Conservation (phyloP, 2,888 invertebrate species). For the Athetis lepigone region DNA sequence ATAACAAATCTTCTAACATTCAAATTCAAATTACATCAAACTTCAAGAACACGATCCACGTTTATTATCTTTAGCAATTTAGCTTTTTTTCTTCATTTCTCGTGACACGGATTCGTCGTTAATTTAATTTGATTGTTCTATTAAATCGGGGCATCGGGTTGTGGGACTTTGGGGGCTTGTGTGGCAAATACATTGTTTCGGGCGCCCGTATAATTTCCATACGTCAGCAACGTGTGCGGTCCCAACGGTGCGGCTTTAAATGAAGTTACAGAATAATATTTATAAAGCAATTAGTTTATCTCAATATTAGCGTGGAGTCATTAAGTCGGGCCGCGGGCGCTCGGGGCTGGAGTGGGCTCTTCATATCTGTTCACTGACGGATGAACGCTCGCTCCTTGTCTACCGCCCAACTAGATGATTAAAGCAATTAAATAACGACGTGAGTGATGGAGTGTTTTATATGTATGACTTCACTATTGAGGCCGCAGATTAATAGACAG, state of each 20-base stretch:
- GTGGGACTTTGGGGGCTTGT: constrained; percentile 31
- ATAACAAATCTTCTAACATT: constrained; percentile 43
- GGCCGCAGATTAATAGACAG: constrained; percentile 49
- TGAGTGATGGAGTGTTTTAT: constrained; percentile 73
- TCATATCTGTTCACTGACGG: constrained; percentile 76
- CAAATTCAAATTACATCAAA: constrained; percentile 41
- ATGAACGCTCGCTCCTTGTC: constrained; percentile 71
- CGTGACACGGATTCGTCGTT: constrained; percentile 37
- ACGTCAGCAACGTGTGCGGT: constrained; percentile 71
- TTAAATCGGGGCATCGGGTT: constrained; percentile 42
- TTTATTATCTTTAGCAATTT: constrained; percentile 51
- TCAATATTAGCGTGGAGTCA: constrained; percentile 77
- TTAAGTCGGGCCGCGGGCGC: constrained; percentile 72
- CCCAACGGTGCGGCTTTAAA: constrained; percentile 67
- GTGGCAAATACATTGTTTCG: constrained; percentile 42
- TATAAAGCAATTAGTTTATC: constrained; percentile 85
- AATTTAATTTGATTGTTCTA: constrained; percentile 51
- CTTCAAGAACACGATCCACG: constrained; percentile 34
- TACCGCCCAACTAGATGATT: constrained; percentile 69
- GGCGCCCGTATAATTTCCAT: constrained; percentile 60
- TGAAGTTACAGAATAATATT: constrained; percentile 78
- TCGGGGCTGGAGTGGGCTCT: constrained; percentile 59
- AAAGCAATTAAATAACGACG: constrained; percentile 76
- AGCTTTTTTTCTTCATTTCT: constrained; percentile 46
- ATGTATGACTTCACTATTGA: constrained; percentile 60